Evolutionary conservation across 2,113 vertebrate genomes (phyloP).

Genomic region (Hystrix brachyura): DNA sequence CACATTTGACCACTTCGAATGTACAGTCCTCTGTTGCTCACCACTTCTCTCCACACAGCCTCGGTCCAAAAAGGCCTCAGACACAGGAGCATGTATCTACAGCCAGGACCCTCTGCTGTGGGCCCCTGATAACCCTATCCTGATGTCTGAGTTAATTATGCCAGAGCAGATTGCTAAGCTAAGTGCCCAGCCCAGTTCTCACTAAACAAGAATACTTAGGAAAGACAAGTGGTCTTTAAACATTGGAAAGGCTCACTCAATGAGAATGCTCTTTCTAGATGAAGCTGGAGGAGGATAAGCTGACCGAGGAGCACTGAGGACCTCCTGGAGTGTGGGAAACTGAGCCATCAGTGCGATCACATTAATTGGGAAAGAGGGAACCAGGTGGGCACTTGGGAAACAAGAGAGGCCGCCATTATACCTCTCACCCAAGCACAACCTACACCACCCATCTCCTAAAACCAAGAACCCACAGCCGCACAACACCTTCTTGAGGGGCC

Average conservation of each 20-base stretch:
- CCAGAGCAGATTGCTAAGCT: background rate
- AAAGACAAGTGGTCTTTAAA: background rate
- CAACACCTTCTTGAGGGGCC: background rate
- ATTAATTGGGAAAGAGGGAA: background rate
- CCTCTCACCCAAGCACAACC: background rate
- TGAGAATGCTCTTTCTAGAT: background rate
- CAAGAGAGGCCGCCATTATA: background rate
- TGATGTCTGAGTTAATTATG: background rate
- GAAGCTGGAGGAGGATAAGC: background rate
- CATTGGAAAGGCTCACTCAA: too few relatives aligned
- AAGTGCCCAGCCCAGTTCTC: background rate
- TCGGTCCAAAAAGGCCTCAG: background rate
- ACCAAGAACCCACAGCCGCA: background rate
- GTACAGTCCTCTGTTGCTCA: fast-evolving
- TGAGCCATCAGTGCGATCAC: background rate
- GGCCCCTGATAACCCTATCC: background rate
- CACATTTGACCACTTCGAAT: background rate
- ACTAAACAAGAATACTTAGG: background rate
- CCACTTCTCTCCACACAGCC: background rate
- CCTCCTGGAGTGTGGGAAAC: background rate
- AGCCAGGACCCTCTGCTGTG: background rate
- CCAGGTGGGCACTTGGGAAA: background rate
- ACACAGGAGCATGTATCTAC: background rate
- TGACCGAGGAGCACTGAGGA: background rate
- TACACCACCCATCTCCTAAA: too few relatives aligned